Base-by-base conservation (phyloP, 2,888 invertebrate species). In the Epsilonema sp. region DNA sequence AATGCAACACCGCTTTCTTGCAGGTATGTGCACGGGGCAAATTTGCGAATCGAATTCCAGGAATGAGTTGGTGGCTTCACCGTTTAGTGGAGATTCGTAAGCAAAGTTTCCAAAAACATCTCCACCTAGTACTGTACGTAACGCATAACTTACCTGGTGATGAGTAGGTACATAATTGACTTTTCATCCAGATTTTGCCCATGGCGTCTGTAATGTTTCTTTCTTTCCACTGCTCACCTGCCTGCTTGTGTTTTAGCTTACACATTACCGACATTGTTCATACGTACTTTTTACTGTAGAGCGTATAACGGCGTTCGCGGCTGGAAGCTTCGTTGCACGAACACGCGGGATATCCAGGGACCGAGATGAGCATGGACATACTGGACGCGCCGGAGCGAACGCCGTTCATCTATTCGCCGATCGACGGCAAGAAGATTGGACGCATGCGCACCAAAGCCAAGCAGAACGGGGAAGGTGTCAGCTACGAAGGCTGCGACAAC, bases 1-100 rank as follows among this genome's bases (percentile, higher is more conserved):
- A n/a, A n/a, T n/a, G n/a, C n/a, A n/a, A n/a, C n/a, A n/a, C n/a
- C n/a, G n/a, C n/a, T n/a, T n/a, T n/a, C 16, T 39, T 49, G 50
- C 43, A 62, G 61, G 61, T 49, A 60, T 61, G 58, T 63, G 63
- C 53, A 62, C 61, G 8, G 63, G 63, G 5, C 61, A 61, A 46
- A 58, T 63, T 19, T 63, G 63, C 49, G 60, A 63, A 45, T 59
- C 62, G 3, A 63, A 63, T 47, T 43, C 46, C 16, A 49, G 52
- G 24, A 63, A 63, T 46, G 26, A 47, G 1, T 51, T 63, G 19
- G 46, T 60, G 16, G 61, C 60, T 21, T 51, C 51, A 8, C 54
- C 60, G 2, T 62, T 62, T 51, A 57, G 56, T 39, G 47, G 54
- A 23, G 59, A 63, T 48, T 54, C 51, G 58, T 58, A 26, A 48